Evolutionary conservation across 2,113 vertebrate species (phyloP).

Genomic region (Daboia siamensis): DNA sequence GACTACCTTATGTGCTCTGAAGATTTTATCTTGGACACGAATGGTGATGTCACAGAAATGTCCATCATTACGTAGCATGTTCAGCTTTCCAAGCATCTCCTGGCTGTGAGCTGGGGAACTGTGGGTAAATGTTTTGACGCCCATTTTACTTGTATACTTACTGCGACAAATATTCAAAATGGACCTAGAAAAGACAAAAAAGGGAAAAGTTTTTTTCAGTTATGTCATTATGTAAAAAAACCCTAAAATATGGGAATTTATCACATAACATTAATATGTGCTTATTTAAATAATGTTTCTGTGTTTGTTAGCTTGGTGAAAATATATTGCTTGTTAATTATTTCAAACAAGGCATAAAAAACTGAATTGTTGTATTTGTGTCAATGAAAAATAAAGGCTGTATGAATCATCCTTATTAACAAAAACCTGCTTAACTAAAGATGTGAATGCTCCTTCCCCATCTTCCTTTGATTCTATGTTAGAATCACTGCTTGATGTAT

Average conservation of each 20-base stretch:
- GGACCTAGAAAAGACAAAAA: conserved; percentile 57
- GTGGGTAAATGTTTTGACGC: conserved; percentile 93
- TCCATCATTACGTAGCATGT: conserved; percentile 86
- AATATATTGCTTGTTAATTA: background rate
- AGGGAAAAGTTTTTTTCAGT: background rate
- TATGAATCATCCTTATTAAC: background rate
- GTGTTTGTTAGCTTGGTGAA: background rate
- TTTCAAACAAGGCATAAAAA: background rate
- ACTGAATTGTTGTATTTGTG: background rate
- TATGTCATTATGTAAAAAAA: fast-evolving
- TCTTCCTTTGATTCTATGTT: background rate
- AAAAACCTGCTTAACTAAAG: background rate
- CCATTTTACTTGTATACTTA: conserved; percentile 77
- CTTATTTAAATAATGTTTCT: background rate
- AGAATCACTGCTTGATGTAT: background rate
- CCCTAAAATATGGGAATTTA: background rate
- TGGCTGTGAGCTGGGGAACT: conserved; percentile 88
- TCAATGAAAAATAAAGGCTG: background rate
- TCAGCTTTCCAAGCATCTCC: conserved; percentile 92
- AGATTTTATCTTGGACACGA: conserved; percentile 91
- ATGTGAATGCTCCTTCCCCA: background rate
- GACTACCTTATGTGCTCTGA: conserved; percentile 89
- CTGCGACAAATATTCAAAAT: conserved; percentile 60
- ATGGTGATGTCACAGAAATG: conserved; percentile 93
- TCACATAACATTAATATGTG: background rate